Base-by-base conservation (phyloP, 2,888 invertebrate genomes). In the Megalurothrips usitatus region DNA sequence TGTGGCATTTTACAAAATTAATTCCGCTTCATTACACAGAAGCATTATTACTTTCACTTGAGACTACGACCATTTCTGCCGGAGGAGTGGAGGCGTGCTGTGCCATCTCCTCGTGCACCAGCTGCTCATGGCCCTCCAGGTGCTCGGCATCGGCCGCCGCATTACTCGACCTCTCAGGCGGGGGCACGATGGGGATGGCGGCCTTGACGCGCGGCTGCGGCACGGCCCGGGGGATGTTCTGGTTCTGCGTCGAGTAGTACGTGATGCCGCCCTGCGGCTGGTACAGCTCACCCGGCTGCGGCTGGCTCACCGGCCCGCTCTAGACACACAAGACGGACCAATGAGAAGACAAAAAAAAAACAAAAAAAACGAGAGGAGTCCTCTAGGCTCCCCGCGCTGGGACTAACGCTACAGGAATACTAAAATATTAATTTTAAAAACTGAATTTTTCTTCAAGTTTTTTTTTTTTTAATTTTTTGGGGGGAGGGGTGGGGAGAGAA, bases 141-240 rank as follows among this genome's bases (percentile, higher is more conserved):
- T 75, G 68, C 26, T 75, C 68, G 26, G 12, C 68, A 8, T 26
- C 26, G 10, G 26, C 8, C 1, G 12, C 23, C 10, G 23, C 68
- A 26, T 23, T 23, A 9, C 23, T 23, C 26, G 68, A 75, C 26
- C 68, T n/a, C 12, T 85, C 84, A 19, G 85, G 85, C 2, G 86
- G 86, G 48, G 85, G 84, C 19, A 86, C 85, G 48, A 86, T 86
- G 12, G 86, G 86, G 79, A 86, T 86, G 11, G 86, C 86, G 17
- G 85, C 81, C 80, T 85, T 85, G 11, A 85, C 84, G n/a, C 86
- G 81, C 28, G 85, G 84, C 28, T 84, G 84, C 0, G 84, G 84
- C 10, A 84, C 83, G 26, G 84, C 83, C 28, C 84, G 83, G 23
- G 84, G 84, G 11, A 83, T 83, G 48, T 81, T 80, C 75, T 84